A percentile compares a stretch with the other conserved stretches of the same genome.
phyloP scores from a whole-genome alignment of 2,888 invertebrate genomes.

The Tetragnatha montana region DNA sequence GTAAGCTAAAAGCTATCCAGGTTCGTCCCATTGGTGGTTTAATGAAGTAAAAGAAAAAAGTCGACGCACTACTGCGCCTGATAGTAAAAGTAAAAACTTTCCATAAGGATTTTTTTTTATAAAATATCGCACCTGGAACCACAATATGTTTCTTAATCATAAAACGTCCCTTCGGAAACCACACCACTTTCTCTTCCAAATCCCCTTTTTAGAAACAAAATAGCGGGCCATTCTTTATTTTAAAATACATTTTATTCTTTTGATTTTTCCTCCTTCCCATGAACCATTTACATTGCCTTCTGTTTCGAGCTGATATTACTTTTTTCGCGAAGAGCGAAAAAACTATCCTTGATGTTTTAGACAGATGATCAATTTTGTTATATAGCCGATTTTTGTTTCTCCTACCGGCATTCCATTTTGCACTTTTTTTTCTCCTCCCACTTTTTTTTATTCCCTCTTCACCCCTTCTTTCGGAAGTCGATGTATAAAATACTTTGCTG shows the following conservation, averaged over 20 bases:
- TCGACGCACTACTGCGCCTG: too few relatives aligned
- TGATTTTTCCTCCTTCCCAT: conserved; percentile 21
- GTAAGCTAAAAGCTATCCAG: too few relatives aligned
- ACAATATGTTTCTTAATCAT: neutral
- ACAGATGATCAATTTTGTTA: conserved; percentile 64
- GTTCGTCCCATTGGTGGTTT: too few relatives aligned
- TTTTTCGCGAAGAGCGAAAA: conserved; percentile 26
- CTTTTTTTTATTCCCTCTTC: conserved; percentile 4
- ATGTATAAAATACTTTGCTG: conserved; percentile 33
- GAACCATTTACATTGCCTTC: conserved; percentile 59
- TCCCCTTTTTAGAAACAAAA: conserved; percentile 8
- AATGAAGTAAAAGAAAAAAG: too few relatives aligned
- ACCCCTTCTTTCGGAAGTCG: conserved; percentile 21
- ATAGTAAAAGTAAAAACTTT: too few relatives aligned
- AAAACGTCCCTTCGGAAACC: neutral
- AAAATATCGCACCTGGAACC: too few relatives aligned
- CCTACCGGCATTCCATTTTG: conserved; percentile 28
- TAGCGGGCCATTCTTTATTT: conserved; percentile 43
- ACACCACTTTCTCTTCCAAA: neutral
- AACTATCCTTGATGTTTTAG: conserved; percentile 51
- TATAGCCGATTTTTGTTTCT: conserved; percentile 50
- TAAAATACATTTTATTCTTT: conserved; percentile 52
- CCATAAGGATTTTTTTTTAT: too few relatives aligned
- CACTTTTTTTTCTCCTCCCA: conserved; percentile 15
- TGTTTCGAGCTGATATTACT: conserved; percentile 56